phyloP scores from a whole-genome alignment of 1,140 invertebrate genomes.

The Apis florea region DNA sequence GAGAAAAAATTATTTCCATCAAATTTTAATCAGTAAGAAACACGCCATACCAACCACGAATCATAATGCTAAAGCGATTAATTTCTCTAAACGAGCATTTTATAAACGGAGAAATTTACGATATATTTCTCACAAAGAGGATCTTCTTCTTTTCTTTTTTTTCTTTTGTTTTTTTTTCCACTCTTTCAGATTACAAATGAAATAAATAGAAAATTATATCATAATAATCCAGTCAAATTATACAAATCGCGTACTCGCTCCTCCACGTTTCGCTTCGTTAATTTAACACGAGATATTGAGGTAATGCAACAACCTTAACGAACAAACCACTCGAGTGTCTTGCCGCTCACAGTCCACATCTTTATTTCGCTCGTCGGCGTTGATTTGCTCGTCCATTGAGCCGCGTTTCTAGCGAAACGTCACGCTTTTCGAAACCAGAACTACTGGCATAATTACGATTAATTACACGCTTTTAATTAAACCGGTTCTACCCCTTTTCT shows the following conservation, averaged over 20 bases:
- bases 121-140: too few relatives aligned
- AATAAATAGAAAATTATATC: too few relatives aligned
- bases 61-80: too few relatives aligned
- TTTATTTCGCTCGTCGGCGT: not conserved
- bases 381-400: constrained; percentile 5
- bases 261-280: constrained; percentile 21
- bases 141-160: too few relatives aligned
- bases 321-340: constrained; percentile 14
- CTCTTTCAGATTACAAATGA: too few relatives aligned
- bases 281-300: constrained; percentile 17
- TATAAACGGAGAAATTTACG: too few relatives aligned
- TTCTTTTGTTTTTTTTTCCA: too few relatives aligned
- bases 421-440: constrained; percentile 17
- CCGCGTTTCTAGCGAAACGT: constrained; percentile 4
- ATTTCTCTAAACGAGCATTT: too few relatives aligned
- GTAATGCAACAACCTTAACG: not conserved
- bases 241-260: constrained; percentile 45
- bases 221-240: not conserved
- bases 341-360: not conserved
- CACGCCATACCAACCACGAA: too few relatives aligned
- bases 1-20: too few relatives aligned
- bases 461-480: constrained; percentile 57
- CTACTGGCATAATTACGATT: constrained; percentile 33
- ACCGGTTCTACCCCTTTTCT: constrained; percentile 27
- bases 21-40: too few relatives aligned